phyloP scores from a whole-genome alignment of 2,888 invertebrate species.

The Apoda limacodes region DNA sequence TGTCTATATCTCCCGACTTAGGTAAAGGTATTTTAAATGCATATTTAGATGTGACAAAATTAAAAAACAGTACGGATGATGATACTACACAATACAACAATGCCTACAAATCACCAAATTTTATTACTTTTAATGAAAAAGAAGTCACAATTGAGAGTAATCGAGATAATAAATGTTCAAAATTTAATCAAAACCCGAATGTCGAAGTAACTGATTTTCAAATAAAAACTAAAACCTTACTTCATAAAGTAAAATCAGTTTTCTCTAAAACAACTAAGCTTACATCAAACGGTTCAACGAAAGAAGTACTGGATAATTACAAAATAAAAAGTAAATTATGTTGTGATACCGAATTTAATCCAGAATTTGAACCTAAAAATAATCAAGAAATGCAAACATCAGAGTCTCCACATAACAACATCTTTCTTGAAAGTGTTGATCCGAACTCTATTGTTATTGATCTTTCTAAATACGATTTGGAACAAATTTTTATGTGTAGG shows the following conservation, averaged over 20 bases:
- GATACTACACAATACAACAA: no score
- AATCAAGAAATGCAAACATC: conserved; percentile 13
- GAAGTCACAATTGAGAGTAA: no score
- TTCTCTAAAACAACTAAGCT: conserved; percentile 25
- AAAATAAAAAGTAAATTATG: background rate
- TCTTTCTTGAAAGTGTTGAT: conserved; percentile 26
- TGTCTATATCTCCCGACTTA: conserved; percentile 35
- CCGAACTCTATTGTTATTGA: conserved; percentile 38
- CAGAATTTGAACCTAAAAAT: conserved; percentile 11
- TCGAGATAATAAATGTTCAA: no score
- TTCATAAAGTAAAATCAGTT: conserved; percentile 41
- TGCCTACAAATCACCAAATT: no score
- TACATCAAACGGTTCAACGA: conserved; percentile 20
- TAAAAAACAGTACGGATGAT: no score
- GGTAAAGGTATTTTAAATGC: conserved; percentile 44
- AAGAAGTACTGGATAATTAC: conserved; percentile 11
- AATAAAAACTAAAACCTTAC: no score
- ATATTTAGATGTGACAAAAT: no score
- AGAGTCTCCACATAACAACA: conserved; percentile 23
- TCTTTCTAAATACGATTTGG: conserved; percentile 40
- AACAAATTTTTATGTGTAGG: conserved; percentile 35
- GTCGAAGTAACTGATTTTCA: no score
- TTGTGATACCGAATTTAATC: no score
- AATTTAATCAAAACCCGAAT: no score
- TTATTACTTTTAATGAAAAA: no score